Conservation (phyloP, 1,140 invertebrate species). For the Trichonephila clavipes region DNA sequence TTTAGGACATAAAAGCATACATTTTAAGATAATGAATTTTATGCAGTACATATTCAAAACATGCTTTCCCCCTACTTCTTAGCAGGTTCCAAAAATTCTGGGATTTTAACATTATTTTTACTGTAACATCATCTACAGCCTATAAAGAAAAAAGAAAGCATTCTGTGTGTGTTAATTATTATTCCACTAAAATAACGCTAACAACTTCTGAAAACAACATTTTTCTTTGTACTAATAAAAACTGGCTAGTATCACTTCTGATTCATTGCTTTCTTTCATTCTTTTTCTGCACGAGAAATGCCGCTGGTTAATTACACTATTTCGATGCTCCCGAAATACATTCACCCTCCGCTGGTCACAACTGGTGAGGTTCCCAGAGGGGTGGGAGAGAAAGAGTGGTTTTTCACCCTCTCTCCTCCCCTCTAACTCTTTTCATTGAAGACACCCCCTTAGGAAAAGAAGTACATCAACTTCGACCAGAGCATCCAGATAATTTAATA, state of each 20-base stretch:
- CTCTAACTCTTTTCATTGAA: slow-evolving; percentile 8
- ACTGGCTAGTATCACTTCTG: slow-evolving; percentile 33
- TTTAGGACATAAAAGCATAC: too few species aligned
- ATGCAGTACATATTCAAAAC: too few species aligned
- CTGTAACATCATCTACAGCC: too few species aligned
- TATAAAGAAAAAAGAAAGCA: too few species aligned
- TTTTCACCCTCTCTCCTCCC: background rate
- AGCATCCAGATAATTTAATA: slow-evolving; percentile 64
- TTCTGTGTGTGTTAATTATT: too few species aligned
- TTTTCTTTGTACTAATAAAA: slow-evolving; percentile 28
- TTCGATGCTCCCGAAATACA: slow-evolving; percentile 32
- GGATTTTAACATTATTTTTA: too few species aligned
- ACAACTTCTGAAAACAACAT: background rate
- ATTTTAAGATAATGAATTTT: too few species aligned
- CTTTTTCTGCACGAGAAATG: slow-evolving; percentile 43
- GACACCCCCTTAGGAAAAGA: slow-evolving; percentile 53
- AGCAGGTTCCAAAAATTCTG: too few species aligned
- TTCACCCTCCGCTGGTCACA: slow-evolving; percentile 61
- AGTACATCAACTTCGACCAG: slow-evolving; percentile 52
- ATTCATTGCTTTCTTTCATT: slow-evolving; percentile 11
- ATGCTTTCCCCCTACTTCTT: too few species aligned
- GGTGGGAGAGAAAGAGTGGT: slow-evolving; percentile 5
- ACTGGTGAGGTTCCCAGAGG: slow-evolving; percentile 53
- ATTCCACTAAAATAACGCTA: background rate
- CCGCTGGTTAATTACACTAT: slow-evolving; percentile 52